Percentiles rank a stretch among this genome's conserved stretches.
Conservation (phyloP, 2,888 invertebrate species). For the Diabrotica balteata region DNA sequence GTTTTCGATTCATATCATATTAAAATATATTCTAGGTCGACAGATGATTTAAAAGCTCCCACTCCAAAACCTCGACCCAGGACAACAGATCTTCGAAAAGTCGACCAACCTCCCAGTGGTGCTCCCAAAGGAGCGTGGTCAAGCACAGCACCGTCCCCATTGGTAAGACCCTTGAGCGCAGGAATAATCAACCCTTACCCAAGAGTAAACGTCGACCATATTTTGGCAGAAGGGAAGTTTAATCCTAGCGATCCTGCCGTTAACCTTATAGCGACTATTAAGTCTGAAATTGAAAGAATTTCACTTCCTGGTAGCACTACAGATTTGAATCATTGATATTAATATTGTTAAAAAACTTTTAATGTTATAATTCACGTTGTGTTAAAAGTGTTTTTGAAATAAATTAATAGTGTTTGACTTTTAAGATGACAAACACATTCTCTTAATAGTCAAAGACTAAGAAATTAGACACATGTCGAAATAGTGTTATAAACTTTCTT, state of each 20-base stretch:
- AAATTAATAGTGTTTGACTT: too few species aligned
- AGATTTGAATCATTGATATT: constrained; percentile 44
- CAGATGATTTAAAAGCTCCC: constrained; percentile 42
- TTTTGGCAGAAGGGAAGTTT: constrained; percentile 67
- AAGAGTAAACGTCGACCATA: constrained; percentile 62
- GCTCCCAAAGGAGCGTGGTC: constrained; percentile 64
- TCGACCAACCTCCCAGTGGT: constrained; percentile 49
- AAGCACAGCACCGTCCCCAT: constrained; percentile 62
- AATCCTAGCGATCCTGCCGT: constrained; percentile 75
- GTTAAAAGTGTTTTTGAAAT: too few species aligned
- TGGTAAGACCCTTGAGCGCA: constrained; percentile 70
- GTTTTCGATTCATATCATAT: too few species aligned
- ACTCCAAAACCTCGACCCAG: constrained; percentile 53
- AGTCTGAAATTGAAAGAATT: constrained; percentile 68
- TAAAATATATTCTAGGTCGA: constrained; percentile 33
- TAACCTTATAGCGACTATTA: constrained; percentile 84
- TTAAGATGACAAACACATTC: too few species aligned
- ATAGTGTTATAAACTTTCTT: too few species aligned
- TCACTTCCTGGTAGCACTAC: constrained; percentile 59
- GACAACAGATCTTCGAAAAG: constrained; percentile 53
- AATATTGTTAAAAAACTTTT: not conserved
- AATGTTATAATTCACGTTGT: not conserved
- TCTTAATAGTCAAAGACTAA: too few species aligned
- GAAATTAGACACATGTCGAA: too few species aligned
- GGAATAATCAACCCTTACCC: constrained; percentile 66